These are phyloP conservation scores for Pseudolaguvia tuberculata DNA, from an alignment of 2,113 vertebrate genomes.

Conservation along the genomic window DNA sequence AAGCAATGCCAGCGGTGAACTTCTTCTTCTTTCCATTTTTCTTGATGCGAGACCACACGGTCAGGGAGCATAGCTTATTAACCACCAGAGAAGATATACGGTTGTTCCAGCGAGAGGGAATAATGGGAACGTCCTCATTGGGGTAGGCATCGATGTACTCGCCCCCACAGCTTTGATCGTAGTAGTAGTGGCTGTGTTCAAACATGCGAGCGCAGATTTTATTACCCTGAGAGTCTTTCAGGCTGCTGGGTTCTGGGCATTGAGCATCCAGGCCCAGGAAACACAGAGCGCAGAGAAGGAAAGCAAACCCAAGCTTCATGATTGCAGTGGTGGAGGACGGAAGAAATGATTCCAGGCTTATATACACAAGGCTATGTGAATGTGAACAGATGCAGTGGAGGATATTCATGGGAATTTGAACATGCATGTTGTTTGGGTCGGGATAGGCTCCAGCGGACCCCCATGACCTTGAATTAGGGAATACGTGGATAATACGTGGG, in stretches of 20 bases:
- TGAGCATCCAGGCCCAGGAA: constrained; percentile 39
- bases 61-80: constrained; percentile 58
- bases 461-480: no score
- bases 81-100: constrained; percentile 69
- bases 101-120: constrained; percentile 52
- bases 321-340: constrained; percentile 1
- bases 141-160: constrained; percentile 38
- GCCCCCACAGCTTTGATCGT: constrained; percentile 66
- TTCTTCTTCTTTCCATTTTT: constrained; percentile 52
- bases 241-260: constrained; percentile 52
- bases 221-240: constrained; percentile 39
- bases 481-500: no score
- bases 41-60: constrained; percentile 58
- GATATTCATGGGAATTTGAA: constrained; percentile 21
- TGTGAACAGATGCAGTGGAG: constrained; percentile 32
- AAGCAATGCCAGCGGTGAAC: constrained; percentile 53
- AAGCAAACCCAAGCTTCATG: constrained; percentile 44
- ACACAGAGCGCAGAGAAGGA: constrained; percentile 47
- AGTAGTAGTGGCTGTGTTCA: constrained; percentile 61
- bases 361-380: constrained; percentile 41
- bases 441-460: no score
- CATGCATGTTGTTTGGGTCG: no score
- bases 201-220: constrained; percentile 66
- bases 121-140: constrained; percentile 57
- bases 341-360: not conserved